phyloP scores from a whole-genome alignment of 2,113 vertebrate species.

The Calyptommatus sinebrachiatus region DNA sequence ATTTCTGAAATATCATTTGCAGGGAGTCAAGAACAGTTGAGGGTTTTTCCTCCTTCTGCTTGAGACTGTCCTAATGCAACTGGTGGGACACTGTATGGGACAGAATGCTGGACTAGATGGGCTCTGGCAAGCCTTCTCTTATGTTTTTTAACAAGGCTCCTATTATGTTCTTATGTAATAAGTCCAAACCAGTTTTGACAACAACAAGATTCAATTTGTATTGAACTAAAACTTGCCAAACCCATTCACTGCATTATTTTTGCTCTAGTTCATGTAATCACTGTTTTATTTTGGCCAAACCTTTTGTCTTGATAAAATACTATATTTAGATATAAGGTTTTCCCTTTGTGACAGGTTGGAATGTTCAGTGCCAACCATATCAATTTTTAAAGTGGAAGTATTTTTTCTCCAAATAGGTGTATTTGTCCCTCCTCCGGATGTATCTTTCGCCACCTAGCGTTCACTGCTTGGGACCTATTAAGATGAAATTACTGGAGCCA shows the following conservation, averaged over 20 bases:
- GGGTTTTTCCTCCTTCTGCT: too few species aligned
- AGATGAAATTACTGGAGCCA: constrained; percentile 89
- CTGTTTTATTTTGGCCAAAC: neutral
- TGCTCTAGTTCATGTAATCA: neutral
- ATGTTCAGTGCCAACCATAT: neutral
- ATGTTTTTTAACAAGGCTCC: too few species aligned
- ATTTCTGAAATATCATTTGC: too few species aligned
- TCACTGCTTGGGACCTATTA: constrained; percentile 93
- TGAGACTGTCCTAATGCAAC: too few species aligned
- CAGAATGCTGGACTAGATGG: too few species aligned
- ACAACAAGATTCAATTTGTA: too few species aligned
- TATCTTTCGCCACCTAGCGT: constrained; percentile 94
- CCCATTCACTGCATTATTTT: neutral
- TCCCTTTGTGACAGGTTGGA: neutral
- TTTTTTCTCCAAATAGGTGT: constrained; percentile 77
- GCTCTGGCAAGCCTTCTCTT: too few species aligned
- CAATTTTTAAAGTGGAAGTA: rapidly evolving
- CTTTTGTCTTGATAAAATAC: neutral
- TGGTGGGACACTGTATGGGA: too few species aligned
- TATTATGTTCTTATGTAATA: too few species aligned
- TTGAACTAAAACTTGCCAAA: too few species aligned
- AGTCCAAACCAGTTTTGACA: too few species aligned
- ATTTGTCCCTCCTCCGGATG: constrained; percentile 94
- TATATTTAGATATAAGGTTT: neutral
- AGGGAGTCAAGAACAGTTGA: too few species aligned